Evolutionary conservation across 1,140 invertebrate species (phyloP).

Genomic region (Nebria ingens): DNA sequence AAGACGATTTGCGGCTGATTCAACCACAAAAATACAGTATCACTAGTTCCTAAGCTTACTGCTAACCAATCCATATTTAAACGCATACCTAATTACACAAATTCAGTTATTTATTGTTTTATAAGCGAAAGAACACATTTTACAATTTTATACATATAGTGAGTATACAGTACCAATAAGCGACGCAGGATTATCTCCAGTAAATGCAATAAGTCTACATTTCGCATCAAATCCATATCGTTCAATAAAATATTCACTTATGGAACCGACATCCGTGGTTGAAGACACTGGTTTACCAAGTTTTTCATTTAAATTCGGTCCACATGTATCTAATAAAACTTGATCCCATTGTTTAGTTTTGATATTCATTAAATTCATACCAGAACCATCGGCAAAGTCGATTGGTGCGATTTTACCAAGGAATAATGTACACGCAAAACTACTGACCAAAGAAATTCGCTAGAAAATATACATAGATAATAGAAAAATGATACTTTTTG

Average conservation of each 20-base stretch:
- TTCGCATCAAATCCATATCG: constrained; percentile 71
- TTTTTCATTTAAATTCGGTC: constrained; percentile 53
- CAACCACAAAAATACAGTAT: constrained; percentile 79
- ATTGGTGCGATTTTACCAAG: constrained; percentile 84
- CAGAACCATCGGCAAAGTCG: constrained; percentile 86
- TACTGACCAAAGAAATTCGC: constrained; percentile 88
- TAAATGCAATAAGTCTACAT: constrained; percentile 80
- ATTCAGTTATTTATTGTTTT: neutral
- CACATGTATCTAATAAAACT: constrained; percentile 62
- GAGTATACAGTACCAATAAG: constrained; percentile 53
- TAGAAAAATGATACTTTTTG: constrained; percentile 12
- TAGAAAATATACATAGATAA: constrained; percentile 40
- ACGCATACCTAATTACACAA: constrained; percentile 54
- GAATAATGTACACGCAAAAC: constrained; percentile 81
- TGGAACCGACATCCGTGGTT: constrained; percentile 53
- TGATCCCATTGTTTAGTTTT: constrained; percentile 65
- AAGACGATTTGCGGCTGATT: constrained; percentile 49
- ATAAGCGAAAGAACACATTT: too few relatives aligned
- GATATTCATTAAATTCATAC: constrained; percentile 94
- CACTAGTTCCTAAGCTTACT: constrained; percentile 86
- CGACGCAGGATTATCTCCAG: constrained; percentile 88
- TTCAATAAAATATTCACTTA: constrained; percentile 71
- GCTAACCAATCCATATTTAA: constrained; percentile 71
- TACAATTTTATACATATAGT: constrained; percentile 3
- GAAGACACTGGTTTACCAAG: constrained; percentile 64